Conservation (phyloP, 2,888 invertebrate genomes). For the Epirrhoe tristata region DNA sequence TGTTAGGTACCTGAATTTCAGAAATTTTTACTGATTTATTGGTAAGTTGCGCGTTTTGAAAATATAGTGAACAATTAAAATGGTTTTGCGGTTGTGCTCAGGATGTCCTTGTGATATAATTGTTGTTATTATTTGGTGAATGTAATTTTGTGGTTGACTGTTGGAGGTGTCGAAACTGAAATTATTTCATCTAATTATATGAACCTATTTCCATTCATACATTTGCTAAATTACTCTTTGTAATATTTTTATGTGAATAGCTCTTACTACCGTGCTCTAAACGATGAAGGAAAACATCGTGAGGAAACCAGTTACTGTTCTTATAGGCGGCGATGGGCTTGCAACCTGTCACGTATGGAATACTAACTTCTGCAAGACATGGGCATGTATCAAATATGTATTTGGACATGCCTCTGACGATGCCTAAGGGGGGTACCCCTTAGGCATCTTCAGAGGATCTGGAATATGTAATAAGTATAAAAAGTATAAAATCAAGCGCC, state of each 20-base stretch:
- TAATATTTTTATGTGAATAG: background rate
- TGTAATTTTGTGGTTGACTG: constrained; percentile 31
- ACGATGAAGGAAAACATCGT: no score
- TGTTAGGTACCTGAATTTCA: constrained; percentile 10
- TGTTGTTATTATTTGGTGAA: constrained; percentile 42
- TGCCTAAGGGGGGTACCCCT: no score
- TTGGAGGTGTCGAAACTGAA: constrained; percentile 18
- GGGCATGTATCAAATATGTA: no score
- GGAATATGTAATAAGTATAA: no score
- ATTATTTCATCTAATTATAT: background rate
- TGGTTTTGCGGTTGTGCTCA: constrained; percentile 13
- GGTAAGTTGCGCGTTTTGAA: constrained; percentile 20
- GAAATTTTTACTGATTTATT: constrained; percentile 8
- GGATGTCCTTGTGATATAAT: constrained; percentile 50
- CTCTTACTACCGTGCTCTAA: background rate
- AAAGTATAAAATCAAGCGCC: no score
- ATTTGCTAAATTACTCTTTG: background rate
- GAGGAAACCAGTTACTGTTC: no score
- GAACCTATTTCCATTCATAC: background rate
- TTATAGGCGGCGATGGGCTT: no score
- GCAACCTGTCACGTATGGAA: no score
- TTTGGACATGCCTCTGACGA: no score
- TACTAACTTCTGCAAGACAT: no score
- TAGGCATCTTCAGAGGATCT: no score
- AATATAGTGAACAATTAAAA: background rate